phyloP scores from a whole-genome alignment of 2,797 vertebrate genomes.

The Danio kyathit region DNA sequence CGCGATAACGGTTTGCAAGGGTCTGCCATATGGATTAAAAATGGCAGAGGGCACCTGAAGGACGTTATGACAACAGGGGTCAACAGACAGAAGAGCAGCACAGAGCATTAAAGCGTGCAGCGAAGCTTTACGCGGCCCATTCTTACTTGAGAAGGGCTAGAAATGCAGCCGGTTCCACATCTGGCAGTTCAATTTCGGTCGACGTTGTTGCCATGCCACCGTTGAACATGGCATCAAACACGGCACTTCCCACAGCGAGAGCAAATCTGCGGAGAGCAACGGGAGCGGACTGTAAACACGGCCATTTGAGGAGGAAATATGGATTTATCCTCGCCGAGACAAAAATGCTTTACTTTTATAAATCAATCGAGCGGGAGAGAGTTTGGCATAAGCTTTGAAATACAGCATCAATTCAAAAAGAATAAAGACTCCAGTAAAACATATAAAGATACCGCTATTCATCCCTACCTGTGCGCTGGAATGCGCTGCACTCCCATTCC shows the following conservation, averaged over 20 bases:
- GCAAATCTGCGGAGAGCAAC: conserved; percentile 80
- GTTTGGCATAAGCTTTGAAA: conserved; percentile 4
- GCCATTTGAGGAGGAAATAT: conserved; percentile 14
- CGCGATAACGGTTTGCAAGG: neutral
- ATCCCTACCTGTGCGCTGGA: conserved; percentile 87
- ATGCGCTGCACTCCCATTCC: conserved; percentile 86
- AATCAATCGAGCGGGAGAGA: conserved; percentile 21
- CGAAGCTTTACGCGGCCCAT: conserved; percentile 5
- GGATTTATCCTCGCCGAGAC: conserved; percentile 13
- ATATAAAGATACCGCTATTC: conserved; percentile 51
- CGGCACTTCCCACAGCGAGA: conserved; percentile 88
- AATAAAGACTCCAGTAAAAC: conserved; percentile 26
- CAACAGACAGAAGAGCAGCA: conserved; percentile 27
- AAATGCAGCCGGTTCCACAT: conserved; percentile 89
- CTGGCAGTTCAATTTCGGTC: conserved; percentile 88
- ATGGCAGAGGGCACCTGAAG: conserved; percentile 54
- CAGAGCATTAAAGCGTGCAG: neutral
- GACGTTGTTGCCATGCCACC: conserved; percentile 92
- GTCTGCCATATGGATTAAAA: conserved; percentile 4
- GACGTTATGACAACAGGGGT: conserved; percentile 39
- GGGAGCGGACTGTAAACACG: conserved; percentile 40
- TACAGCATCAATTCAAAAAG: conserved; percentile 5
- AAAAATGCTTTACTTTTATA: conserved; percentile 14
- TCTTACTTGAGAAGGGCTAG: conserved; percentile 89
- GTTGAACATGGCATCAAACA: conserved; percentile 92